Base-by-base conservation (phyloP, 2,113 vertebrate species). In the Scalopus aquaticus region DNA sequence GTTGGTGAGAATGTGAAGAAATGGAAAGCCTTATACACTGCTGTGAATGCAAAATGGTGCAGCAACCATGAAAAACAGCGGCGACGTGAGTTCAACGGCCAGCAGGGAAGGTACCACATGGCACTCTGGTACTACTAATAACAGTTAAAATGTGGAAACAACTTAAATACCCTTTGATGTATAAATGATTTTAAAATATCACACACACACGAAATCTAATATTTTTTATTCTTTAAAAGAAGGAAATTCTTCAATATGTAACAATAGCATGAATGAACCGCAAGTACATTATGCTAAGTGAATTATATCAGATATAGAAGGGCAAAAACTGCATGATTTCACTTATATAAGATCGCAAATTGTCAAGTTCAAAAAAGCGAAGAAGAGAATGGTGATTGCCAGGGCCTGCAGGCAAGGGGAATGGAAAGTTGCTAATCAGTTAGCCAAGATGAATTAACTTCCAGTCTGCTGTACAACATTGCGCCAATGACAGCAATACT, bases 241-340 rank as follows among this genome's bases (percentile, higher is more conserved):
- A 70, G 51, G 5, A 78, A 70, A 35, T 58, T 3, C 16, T 62
- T 6, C n/a, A 78, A 1, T 42, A 35, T 32, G 28, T 37, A 49
- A 51, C 15, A 26, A 15, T 78, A 58, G 65, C 32, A 16, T 64
- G 51, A 30, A 12, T 54, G 44, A 78, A 54, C 12, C 28, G 8
- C 35, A 24, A 51, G 6, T 35, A n/a, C 22, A 37, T 72, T 42
- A 85, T 90, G 17, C 22, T 78, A 44, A 72, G 4, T n/a, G 37
- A 90, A 84, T 26, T 77, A 89, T 76, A n/a, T 3, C 60, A 85
- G 44, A 44, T 70, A 74, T 22, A 46, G 44, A 70, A 80, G 3
- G 74, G 72, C n/a, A 54, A 54, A 64, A 2, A 65, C 35, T 64
- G 19, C 3, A 51, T 30, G n/a, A 84, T 70, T 51, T 30, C 22